Evolutionary conservation across 2,113 vertebrate species (phyloP), one percentile per base, ranked within the genome.

Genomic region (Bubo bubo): DNA sequence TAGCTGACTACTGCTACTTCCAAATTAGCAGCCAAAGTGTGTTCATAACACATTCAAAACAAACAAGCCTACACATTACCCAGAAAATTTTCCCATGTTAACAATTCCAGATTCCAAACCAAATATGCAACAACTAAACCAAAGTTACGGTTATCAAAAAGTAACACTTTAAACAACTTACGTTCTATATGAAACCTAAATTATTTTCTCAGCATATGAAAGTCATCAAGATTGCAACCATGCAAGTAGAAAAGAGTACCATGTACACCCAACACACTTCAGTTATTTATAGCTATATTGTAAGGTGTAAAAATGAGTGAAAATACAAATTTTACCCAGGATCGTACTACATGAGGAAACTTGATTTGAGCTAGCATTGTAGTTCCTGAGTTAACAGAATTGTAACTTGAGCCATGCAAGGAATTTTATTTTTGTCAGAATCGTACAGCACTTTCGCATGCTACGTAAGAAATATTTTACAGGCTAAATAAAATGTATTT

Each of bases 11-110:
- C 74, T 58, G 70, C 81, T 96, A 68, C 91, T 95, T 96, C 72
- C 90, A 94, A 96, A 96, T 93, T 93, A 97, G 94, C 93, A 97
- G 91, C 89, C 8, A 0, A 96, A 93, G 79, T 97, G 95, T 95
- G 90, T 97, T 97, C 85, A 91, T 97, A 97, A 96, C 95, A 97
- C 95, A 93, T 96, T 95, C 90, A 96, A 97, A 97, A 96, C 96
- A 93, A 97, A 97, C 94, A 97, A 96, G 94, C 96, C 95, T 79
- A 97, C 91, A 94, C 95, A 93, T 80, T 93, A 93, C 95, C 91
- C 93, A 93, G 81, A 94, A 93, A 49, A 43, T 79, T 90, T 76
- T 71, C 89, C 87, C 89, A 37, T 95, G 91, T 80, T 96, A 96
- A 95, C 96, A 97, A 91, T 96, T 96, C 91, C 77, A 94, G 74